Percentiles rank a stretch among this genome's conserved stretches.
phyloP scores from a whole-genome alignment of 2,888 invertebrate species.

The Tridacna crocea region DNA sequence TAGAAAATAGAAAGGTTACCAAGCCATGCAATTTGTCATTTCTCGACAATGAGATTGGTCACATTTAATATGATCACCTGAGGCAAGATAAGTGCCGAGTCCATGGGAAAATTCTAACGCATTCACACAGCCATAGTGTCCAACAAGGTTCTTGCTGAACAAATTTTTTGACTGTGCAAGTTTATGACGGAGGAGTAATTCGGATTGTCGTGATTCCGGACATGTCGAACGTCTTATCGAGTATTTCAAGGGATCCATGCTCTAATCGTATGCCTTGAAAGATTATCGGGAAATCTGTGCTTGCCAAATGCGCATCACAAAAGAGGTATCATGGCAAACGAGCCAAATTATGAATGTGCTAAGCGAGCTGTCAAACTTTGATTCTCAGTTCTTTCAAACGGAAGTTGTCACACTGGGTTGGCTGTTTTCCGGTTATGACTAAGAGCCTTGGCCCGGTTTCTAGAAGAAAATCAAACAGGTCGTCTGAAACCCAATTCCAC shows the following conservation, averaged over 20 bases:
- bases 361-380: not conserved
- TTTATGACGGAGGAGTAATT: constrained; percentile 61
- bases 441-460: too few relatives aligned
- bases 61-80: constrained; percentile 88
- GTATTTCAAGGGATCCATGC: constrained; percentile 17
- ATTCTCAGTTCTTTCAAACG: not conserved
- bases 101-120: constrained; percentile 96
- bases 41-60: too few relatives aligned
- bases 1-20: too few relatives aligned
- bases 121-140: constrained; percentile 98
- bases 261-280: not conserved
- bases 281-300: too few relatives aligned
- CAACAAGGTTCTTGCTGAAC: constrained; percentile 92
- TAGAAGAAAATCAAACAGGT: too few relatives aligned
- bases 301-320: too few relatives aligned
- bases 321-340: too few relatives aligned
- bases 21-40: too few relatives aligned
- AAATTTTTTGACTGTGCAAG: constrained; percentile 82
- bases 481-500: too few relatives aligned
- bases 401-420: not conserved
- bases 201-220: constrained; percentile 22
- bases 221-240: constrained; percentile 22
- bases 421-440: not conserved
- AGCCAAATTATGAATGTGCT: too few relatives aligned
- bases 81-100: constrained; percentile 92